Conservation (phyloP, 2,113 vertebrate species). For the Labrus mixtus region DNA sequence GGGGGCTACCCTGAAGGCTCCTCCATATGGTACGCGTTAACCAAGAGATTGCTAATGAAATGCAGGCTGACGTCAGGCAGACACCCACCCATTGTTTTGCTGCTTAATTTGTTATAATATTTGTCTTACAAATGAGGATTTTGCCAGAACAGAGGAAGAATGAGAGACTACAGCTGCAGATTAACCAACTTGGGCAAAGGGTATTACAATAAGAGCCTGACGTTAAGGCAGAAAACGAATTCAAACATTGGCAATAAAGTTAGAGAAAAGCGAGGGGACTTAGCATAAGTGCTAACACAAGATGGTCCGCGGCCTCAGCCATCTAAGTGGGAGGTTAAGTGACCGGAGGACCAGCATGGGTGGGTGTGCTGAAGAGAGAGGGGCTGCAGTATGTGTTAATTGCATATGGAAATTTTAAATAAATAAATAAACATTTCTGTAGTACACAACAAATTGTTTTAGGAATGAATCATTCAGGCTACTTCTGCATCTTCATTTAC, state of each 20-base stretch:
- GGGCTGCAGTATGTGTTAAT: slow-evolving; percentile 63
- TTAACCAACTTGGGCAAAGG: slow-evolving; percentile 34
- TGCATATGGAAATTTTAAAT: slow-evolving; percentile 67
- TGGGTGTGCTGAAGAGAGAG: slow-evolving; percentile 57
- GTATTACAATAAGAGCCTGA: slow-evolving; percentile 29
- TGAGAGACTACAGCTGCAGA: slow-evolving; percentile 35
- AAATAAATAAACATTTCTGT: slow-evolving; percentile 57
- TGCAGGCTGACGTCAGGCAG: slow-evolving; percentile 84
- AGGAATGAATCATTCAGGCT: slow-evolving; percentile 48
- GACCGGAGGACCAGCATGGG: slow-evolving; percentile 57
- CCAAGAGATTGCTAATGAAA: slow-evolving; percentile 83
- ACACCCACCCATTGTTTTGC: slow-evolving; percentile 83
- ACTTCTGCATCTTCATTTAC: slow-evolving; percentile 52
- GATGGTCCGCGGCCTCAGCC: slow-evolving; percentile 55
- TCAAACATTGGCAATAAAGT: slow-evolving; percentile 27
- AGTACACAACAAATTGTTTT: slow-evolving; percentile 62
- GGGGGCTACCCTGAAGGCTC: slow-evolving; percentile 80
- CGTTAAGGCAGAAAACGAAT: slow-evolving; percentile 31
- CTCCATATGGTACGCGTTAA: slow-evolving; percentile 86
- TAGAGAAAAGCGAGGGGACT: slow-evolving; percentile 45
- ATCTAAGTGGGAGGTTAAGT: slow-evolving; percentile 70
- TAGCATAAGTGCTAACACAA: slow-evolving; percentile 68
- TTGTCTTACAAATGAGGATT: slow-evolving; percentile 84
- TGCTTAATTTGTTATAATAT: slow-evolving; percentile 86
- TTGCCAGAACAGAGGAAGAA: slow-evolving; percentile 54